These are phyloP conservation scores for Phyllopteryx taeniolatus DNA, from an alignment of 2,113 vertebrate species.

Conservation along the genomic window DNA sequence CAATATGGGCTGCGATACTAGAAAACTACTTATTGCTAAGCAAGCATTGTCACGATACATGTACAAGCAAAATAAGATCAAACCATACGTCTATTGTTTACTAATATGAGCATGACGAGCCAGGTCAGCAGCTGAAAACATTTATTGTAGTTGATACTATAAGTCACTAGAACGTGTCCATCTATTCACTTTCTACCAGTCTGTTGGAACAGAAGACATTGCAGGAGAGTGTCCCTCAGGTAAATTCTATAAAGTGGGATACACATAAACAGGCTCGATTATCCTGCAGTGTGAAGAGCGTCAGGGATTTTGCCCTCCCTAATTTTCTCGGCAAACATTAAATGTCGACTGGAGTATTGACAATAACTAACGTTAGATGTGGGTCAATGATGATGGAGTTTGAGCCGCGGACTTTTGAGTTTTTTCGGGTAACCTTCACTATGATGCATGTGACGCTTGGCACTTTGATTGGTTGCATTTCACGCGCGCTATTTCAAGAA, in stretches of 20 bases:
- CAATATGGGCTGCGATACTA: slow-evolving; percentile 19
- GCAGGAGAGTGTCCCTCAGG: too few relatives aligned
- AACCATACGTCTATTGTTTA: neutral
- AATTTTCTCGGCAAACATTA: too few relatives aligned
- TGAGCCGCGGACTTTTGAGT: neutral
- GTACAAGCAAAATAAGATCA: neutral
- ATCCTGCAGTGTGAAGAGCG: too few relatives aligned
- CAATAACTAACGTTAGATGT: too few relatives aligned
- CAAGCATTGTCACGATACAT: neutral
- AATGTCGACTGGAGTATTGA: too few relatives aligned
- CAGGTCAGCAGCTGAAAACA: neutral
- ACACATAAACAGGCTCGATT: too few relatives aligned
- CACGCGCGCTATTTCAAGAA: neutral
- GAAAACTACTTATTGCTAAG: neutral
- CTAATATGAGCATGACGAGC: neutral
- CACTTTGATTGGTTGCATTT: neutral
- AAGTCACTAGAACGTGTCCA: neutral
- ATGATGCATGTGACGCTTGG: neutral
- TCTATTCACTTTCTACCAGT: neutral
- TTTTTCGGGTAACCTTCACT: slow-evolving; percentile 16
- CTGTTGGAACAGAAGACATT: neutral
- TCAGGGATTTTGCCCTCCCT: too few relatives aligned
- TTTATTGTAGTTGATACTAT: neutral
- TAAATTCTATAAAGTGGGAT: too few relatives aligned
- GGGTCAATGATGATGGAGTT: too few relatives aligned